Percentiles rank a stretch among this genome's conserved stretches.
Conservation (phyloP, 2,888 invertebrate genomes). For the Troides helena region DNA sequence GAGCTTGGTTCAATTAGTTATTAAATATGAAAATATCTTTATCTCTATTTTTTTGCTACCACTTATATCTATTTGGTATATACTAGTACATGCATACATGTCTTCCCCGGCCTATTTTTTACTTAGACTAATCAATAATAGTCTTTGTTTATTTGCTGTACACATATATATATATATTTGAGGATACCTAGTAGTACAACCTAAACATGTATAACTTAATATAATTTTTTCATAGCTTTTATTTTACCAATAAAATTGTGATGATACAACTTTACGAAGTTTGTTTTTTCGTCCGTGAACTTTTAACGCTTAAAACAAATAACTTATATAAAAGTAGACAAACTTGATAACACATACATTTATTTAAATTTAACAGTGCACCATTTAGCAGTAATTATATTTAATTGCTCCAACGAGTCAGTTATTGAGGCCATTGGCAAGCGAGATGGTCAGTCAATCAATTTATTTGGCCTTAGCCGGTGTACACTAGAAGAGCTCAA, state of each 20-base stretch:
- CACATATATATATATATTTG: too few relatives aligned
- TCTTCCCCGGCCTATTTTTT: too few relatives aligned
- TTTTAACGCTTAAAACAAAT: too few relatives aligned
- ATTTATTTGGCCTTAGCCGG: constrained; percentile 45
- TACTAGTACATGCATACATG: too few relatives aligned
- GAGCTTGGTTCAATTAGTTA: too few relatives aligned
- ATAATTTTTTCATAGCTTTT: not conserved
- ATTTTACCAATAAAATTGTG: not conserved
- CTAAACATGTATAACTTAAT: not conserved
- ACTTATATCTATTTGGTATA: too few relatives aligned
- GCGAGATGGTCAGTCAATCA: constrained; percentile 39
- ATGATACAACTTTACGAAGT: not conserved
- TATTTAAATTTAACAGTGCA: not conserved
- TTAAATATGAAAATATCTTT: too few relatives aligned
- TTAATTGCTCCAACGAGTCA: constrained; percentile 42
- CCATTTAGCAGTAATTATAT: constrained; percentile 26
- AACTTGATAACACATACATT: not conserved
- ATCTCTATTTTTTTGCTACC: too few relatives aligned
- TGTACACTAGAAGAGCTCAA: constrained; percentile 32
- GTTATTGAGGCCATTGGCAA: constrained; percentile 50
- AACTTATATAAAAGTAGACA: too few relatives aligned
- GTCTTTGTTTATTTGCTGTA: too few relatives aligned
- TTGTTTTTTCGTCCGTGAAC: not conserved
- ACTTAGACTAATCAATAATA: too few relatives aligned
- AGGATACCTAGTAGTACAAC: too few relatives aligned